A percentile compares a stretch with the other conserved stretches of the same genome.
Conservation (phyloP, 2,888 invertebrate genomes). For the Galerucella nymphaeae region DNA sequence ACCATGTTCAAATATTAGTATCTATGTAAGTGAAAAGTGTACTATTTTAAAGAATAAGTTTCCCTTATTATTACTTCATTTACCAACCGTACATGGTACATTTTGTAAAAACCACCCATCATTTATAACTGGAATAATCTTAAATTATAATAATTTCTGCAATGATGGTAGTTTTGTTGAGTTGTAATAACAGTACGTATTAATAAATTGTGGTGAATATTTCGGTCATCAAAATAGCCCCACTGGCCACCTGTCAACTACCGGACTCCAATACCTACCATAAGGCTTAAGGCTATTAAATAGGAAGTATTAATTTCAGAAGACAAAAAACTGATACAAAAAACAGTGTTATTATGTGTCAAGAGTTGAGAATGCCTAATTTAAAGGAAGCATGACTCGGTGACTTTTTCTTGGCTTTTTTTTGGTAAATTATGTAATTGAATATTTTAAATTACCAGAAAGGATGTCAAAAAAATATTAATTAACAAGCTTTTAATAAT, state of each 20-base stretch:
- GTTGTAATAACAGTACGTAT: neutral
- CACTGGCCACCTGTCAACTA: slow-evolving; percentile 27
- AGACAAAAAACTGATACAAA: slow-evolving; percentile 28
- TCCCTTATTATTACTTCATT: neutral
- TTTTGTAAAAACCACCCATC: neutral
- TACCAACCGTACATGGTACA: neutral
- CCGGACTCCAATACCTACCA: slow-evolving; percentile 24
- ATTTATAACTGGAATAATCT: neutral
- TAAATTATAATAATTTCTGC: neutral
- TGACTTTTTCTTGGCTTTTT: slow-evolving; percentile 13
- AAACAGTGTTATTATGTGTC: slow-evolving; percentile 12
- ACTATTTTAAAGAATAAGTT: no score
- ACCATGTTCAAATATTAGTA: no score
- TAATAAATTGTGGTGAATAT: slow-evolving; percentile 12
- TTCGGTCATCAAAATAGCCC: slow-evolving; percentile 11
- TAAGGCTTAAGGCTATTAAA: slow-evolving; percentile 18
- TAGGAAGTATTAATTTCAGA: slow-evolving; percentile 28
- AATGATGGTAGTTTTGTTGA: slow-evolving; percentile 3
- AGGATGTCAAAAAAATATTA: neutral
- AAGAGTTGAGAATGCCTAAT: slow-evolving; percentile 17
- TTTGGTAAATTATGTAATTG: neutral
- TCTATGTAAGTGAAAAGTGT: no score
- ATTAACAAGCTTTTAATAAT: neutral
- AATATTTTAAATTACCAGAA: neutral
- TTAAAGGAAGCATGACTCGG: slow-evolving; percentile 24